These are phyloP conservation scores for Pyralis farinalis DNA, from an alignment of 2,888 invertebrate genomes.

Conservation along the genomic window DNA sequence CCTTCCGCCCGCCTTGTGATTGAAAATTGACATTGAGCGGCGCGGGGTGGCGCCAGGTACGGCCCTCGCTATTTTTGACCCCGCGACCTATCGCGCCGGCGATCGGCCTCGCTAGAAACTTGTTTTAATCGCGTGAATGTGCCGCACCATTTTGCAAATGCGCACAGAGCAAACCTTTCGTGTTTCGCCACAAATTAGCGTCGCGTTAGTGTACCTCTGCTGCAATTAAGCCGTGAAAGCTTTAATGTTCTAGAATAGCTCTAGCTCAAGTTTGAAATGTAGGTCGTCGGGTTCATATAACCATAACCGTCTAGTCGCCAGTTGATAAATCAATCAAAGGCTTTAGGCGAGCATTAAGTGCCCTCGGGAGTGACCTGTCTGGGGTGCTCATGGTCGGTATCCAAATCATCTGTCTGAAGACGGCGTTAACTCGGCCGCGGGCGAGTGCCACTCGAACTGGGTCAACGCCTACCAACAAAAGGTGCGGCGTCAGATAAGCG, in stretches of 20 bases:
- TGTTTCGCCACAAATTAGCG: slow-evolving; percentile 51
- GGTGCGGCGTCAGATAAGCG: slow-evolving; percentile 76
- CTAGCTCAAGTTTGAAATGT: slow-evolving; percentile 10
- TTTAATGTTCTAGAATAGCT: slow-evolving; percentile 25
- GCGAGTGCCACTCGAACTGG: slow-evolving; percentile 68
- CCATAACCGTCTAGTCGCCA: not conserved
- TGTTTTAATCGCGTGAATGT: slow-evolving; percentile 71
- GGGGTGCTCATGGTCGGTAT: slow-evolving; percentile 28
- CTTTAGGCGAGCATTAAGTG: not conserved
- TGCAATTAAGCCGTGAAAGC: slow-evolving; percentile 40
- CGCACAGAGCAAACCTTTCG: slow-evolving; percentile 50
- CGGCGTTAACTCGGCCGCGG: slow-evolving; percentile 53
- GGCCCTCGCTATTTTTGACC: slow-evolving; percentile 75
- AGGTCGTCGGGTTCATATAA: slow-evolving; percentile 12
- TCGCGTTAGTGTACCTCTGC: slow-evolving; percentile 37
- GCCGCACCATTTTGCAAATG: slow-evolving; percentile 64
- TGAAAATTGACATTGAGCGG: slow-evolving; percentile 77
- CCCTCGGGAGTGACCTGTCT: slow-evolving; percentile 20
- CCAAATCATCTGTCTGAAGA: slow-evolving; percentile 51
- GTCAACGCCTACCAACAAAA: slow-evolving; percentile 76
- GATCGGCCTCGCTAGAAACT: slow-evolving; percentile 73
- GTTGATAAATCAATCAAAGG: slow-evolving; percentile 7
- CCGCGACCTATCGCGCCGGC: slow-evolving; percentile 72
- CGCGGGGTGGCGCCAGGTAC: slow-evolving; percentile 75
- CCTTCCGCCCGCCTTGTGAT: slow-evolving; percentile 70